phyloP scores from a whole-genome alignment of 2,797 vertebrate species.

The Zenarchopterus dispar region DNA sequence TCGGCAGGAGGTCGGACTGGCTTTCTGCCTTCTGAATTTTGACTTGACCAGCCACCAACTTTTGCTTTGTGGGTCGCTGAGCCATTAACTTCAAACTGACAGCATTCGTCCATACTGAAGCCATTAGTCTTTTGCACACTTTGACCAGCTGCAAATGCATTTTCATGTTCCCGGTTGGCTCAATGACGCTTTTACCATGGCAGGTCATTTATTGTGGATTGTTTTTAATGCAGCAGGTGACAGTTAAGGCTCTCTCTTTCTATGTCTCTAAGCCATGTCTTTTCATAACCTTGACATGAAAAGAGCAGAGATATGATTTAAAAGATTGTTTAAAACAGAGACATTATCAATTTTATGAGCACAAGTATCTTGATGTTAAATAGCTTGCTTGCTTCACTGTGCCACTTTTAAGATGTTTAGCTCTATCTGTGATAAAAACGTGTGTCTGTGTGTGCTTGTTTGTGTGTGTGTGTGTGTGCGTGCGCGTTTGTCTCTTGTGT shows the following conservation, averaged over 20 bases:
- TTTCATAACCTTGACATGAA: conserved; percentile 59
- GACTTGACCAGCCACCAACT: conserved; percentile 32
- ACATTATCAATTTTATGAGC: conserved; percentile 60
- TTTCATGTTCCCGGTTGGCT: conserved; percentile 42
- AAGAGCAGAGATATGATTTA: conserved; percentile 52
- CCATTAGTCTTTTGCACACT: conserved; percentile 40
- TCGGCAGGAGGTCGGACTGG: conserved; percentile 13
- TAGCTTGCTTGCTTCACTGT: conserved; percentile 61
- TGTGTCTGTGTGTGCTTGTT: conserved; percentile 59
- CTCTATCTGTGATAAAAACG: conserved; percentile 53
- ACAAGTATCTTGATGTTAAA: conserved; percentile 63
- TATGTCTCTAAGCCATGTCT: conserved; percentile 56
- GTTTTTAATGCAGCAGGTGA: conserved; percentile 38
- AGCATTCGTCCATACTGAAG: conserved; percentile 29
- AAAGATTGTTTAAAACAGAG: conserved; percentile 49
- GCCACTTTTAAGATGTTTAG: conserved; percentile 65
- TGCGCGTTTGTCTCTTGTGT: conserved; percentile 55
- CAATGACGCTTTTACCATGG: conserved; percentile 53
- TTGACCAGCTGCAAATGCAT: conserved; percentile 15
- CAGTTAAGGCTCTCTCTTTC: conserved; percentile 29
- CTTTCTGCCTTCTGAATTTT: conserved; percentile 37
- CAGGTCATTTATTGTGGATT: conserved; percentile 32
- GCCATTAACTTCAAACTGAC: conserved; percentile 43
- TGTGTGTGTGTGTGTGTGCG: conserved; percentile 51
- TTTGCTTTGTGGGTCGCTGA: conserved; percentile 24